Conservation (phyloP, 2,797 vertebrate genomes). For the Gambelia wislizenii region DNA sequence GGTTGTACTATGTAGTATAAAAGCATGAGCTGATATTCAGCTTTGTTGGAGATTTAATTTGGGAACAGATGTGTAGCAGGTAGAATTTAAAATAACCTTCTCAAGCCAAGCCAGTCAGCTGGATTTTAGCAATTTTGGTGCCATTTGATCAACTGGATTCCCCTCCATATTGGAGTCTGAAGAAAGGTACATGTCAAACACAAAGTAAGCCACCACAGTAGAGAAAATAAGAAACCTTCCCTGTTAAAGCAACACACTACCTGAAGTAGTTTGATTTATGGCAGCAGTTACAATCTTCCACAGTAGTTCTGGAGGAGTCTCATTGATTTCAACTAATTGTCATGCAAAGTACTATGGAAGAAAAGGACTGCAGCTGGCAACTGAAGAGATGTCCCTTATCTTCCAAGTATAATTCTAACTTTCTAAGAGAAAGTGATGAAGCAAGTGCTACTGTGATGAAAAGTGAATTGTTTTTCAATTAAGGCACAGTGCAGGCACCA, state of each 20-base stretch:
- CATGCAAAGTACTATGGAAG: background rate
- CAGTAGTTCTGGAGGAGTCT: background rate
- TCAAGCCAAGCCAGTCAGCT: background rate
- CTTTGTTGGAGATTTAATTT: background rate
- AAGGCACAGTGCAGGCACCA: constrained; percentile 8
- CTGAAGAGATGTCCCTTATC: background rate
- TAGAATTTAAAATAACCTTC: background rate
- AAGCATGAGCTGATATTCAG: background rate
- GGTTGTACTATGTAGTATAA: background rate
- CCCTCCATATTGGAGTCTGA: background rate
- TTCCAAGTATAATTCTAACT: background rate
- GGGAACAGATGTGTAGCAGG: background rate
- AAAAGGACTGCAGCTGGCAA: background rate
- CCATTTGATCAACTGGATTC: no score
- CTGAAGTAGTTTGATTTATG: background rate
- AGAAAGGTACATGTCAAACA: background rate
- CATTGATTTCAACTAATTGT: background rate
- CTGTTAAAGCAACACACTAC: background rate
- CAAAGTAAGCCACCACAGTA: background rate
- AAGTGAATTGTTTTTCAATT: background rate
- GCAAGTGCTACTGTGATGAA: background rate
- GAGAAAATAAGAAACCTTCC: background rate
- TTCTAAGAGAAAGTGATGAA: background rate
- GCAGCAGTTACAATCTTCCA: background rate
- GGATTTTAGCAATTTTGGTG: background rate